A percentile compares a stretch with the other conserved stretches of the same genome.
Evolutionary conservation across 2,888 invertebrate species (phyloP).

Genomic region (Caenorhabditis plicata): DNA sequence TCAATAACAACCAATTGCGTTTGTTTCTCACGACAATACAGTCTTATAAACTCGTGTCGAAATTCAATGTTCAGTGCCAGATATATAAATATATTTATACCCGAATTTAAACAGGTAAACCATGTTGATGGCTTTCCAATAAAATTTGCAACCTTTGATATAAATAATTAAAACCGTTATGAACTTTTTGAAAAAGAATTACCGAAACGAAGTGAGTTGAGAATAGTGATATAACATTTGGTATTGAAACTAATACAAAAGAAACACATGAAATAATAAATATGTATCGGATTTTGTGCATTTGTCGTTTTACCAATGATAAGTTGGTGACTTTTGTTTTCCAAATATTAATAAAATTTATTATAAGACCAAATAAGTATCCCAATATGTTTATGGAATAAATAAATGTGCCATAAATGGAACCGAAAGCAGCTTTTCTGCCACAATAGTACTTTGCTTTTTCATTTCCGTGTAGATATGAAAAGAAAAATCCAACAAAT

Average conservation of each 20-base stretch:
- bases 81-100: no score
- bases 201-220: no score
- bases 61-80: no score
- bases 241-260: conserved; percentile 42
- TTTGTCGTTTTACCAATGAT: conserved; percentile 32
- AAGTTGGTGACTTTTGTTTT: conserved; percentile 27
- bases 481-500: conserved; percentile 33
- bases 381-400: conserved; percentile 39
- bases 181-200: conserved; percentile 34
- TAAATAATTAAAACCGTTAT: not conserved
- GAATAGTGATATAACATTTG: conserved; percentile 43
- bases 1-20: no score
- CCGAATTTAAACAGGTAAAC: no score
- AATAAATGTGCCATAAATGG: conserved; percentile 35
- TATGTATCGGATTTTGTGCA: conserved; percentile 39
- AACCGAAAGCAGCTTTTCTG: conserved; percentile 48
- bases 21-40: no score
- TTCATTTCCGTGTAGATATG: conserved; percentile 35
- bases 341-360: conserved; percentile 33
- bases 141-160: no score
- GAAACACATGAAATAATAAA: conserved; percentile 43
- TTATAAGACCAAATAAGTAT: conserved; percentile 34
- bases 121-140: no score
- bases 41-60: no score
- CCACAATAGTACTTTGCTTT: conserved; percentile 46